Conservation (phyloP, 2,888 invertebrate genomes). For the Sinohyriopsis cumingii region DNA sequence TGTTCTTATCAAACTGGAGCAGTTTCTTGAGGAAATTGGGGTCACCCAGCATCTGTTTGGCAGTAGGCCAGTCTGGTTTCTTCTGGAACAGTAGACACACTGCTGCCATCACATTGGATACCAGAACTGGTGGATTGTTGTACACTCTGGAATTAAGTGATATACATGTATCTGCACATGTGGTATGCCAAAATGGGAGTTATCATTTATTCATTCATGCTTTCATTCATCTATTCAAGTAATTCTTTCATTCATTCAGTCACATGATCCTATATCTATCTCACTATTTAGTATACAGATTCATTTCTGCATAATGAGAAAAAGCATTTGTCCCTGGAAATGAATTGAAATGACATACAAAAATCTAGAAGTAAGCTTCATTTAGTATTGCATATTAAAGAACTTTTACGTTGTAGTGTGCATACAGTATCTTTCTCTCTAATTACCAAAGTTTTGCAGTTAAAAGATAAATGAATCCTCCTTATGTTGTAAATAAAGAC, state of each 20-base stretch:
- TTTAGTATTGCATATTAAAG: too few species aligned
- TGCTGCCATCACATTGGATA: conserved; percentile 68
- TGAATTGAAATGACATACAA: too few species aligned
- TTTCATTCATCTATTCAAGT: not conserved
- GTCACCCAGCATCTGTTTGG: conserved; percentile 68
- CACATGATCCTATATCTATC: too few species aligned
- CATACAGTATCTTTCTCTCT: too few species aligned
- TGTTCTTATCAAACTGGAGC: conserved; percentile 68
- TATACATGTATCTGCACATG: not conserved
- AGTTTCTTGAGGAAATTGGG: conserved; percentile 67
- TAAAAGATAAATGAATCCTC: too few species aligned
- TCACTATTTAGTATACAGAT: too few species aligned
- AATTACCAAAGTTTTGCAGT: too few species aligned
- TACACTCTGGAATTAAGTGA: conserved; percentile 58
- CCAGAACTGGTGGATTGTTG: conserved; percentile 65
- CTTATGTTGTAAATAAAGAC: too few species aligned
- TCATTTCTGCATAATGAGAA: too few species aligned
- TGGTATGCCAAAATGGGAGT: not conserved
- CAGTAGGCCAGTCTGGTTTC: conserved; percentile 70
- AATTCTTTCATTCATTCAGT: not conserved
- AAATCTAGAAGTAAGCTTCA: too few species aligned
- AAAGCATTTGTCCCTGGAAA: too few species aligned
- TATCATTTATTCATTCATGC: not conserved
- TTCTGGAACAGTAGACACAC: conserved; percentile 70
- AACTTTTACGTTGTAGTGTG: too few species aligned